These are phyloP conservation scores for Aphyosemion australe DNA, from an alignment of 2,113 vertebrate species.

Conservation along the genomic window DNA sequence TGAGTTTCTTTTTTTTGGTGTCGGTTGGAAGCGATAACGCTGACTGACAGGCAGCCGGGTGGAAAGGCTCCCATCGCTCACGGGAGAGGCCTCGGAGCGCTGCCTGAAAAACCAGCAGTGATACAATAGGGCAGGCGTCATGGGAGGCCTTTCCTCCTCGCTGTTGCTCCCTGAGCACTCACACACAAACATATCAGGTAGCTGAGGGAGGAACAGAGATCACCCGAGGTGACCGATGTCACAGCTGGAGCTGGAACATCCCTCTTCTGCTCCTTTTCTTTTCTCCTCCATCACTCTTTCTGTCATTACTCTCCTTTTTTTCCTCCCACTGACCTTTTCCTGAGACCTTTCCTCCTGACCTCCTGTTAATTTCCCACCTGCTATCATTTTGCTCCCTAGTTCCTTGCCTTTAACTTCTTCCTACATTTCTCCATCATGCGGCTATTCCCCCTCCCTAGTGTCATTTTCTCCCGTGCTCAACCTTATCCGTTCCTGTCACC, in stretches of 20 bases:
- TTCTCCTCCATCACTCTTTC: conserved; percentile 9
- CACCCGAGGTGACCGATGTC: conserved; percentile 45
- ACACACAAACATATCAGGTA: conserved; percentile 7
- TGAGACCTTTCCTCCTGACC: conserved; percentile 48
- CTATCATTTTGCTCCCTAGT: conserved; percentile 13
- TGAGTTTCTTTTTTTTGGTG: conserved; percentile 6
- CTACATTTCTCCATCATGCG: conserved; percentile 6
- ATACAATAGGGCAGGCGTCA: conserved; percentile 35
- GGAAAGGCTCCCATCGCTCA: conserved; percentile 52
- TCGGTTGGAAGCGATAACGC: conserved; percentile 22
- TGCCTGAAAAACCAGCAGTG: conserved; percentile 31
- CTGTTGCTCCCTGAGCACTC: conserved; percentile 9
- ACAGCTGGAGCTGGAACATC: conserved; percentile 53
- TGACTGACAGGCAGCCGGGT: conserved; percentile 60
- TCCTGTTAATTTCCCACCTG: conserved; percentile 54
- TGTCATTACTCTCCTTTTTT: conserved; percentile 19
- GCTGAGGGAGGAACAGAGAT: conserved; percentile 38
- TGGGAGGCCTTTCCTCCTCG: conserved; percentile 41
- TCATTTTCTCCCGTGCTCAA: conserved; percentile 33
- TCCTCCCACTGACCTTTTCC: conserved; percentile 28
- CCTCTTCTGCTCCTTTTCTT: conserved; percentile 5
- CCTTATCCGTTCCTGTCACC: conserved; percentile 42
- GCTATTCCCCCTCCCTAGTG: conserved; percentile 37
- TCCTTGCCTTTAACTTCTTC: conserved; percentile 16
- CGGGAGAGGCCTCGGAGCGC: conserved; percentile 51